A percentile compares a stretch with the other conserved stretches of the same genome.
Conservation (phyloP, 2,113 vertebrate genomes). For the Lycaon pictus region DNA sequence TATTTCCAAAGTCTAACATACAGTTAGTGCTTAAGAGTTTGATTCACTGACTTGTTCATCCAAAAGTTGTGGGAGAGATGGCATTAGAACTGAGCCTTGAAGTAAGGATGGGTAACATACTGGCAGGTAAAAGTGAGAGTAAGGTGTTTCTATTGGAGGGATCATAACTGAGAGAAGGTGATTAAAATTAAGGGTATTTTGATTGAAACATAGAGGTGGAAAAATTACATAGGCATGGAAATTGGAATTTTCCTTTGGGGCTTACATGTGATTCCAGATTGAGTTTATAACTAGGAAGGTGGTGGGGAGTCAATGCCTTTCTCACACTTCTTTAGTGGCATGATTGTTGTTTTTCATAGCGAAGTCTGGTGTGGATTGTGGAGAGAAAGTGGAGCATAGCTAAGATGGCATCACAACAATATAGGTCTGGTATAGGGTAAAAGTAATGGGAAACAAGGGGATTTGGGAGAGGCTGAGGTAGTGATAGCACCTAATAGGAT, state of each 20-base stretch:
- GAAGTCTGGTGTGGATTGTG: neutral
- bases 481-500: neutral
- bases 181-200: neutral
- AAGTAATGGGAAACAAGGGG: neutral
- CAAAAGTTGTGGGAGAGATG: neutral
- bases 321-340: neutral
- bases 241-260: neutral
- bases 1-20: neutral
- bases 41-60: no score
- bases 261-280: constrained; percentile 18
- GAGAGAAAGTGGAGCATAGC: neutral
- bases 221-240: neutral
- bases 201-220: neutral
- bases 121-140: neutral
- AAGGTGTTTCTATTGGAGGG: neutral
- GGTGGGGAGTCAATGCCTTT: neutral
- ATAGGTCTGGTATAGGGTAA: neutral
- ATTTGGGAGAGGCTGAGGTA: neutral
- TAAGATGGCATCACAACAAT: neutral
- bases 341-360: neutral
- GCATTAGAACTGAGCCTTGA: neutral
- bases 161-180: neutral
- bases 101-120: neutral
- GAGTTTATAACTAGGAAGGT: neutral
- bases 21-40: neutral